Base-by-base conservation (phyloP, 2,113 vertebrate species). In the Pungitius pungitius region DNA sequence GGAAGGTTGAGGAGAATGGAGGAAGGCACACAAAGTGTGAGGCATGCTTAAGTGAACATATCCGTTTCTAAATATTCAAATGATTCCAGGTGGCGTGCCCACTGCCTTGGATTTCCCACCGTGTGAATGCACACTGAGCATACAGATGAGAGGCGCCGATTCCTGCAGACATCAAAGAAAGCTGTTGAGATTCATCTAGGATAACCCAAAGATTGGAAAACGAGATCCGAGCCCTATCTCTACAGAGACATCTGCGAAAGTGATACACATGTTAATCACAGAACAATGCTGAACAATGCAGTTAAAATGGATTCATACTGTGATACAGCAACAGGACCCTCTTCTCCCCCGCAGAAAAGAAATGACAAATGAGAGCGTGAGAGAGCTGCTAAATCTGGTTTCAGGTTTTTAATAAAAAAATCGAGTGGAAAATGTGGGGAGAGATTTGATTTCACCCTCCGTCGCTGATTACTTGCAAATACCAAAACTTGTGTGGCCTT, bases 271-370 rank as follows among this genome's bases (percentile, higher is more conserved):
- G 80, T 80, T 63, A 73, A 80, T 56, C 1, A 49, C 73, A 84
- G 71, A 82, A 87, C 89, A 86, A 87, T 84, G 84, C 73, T 85
- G 71, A 82, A 87, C 89, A 86, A 87, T 84, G 84, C 79, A 86
- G 63, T 79, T 69, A 73, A 62, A 58, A 2, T 45, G 69, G 77
- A 79, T 66, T 51, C 72, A 27, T 30, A 69, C 80, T 43, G 82
- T 71, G 78, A 76, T 70, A 77, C 78, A 68, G 82, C 84, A 88
- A 85, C 87, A 85, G 85, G 80, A 80, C 42, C 6, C 26, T 18
- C 56, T 18, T 56, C 43, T 7, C 15, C 49, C 45, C 70, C 54
- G 60, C 73, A 51, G 65, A 69, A 68, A 27, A 22, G 49, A 64
- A 17, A 43, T 22, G 47, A 58, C 43, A 24, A 75, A 78, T 66